These are phyloP conservation scores for Trachymyrmex cornetzi DNA, from an alignment of 1,140 invertebrate species.

Conservation along the genomic window DNA sequence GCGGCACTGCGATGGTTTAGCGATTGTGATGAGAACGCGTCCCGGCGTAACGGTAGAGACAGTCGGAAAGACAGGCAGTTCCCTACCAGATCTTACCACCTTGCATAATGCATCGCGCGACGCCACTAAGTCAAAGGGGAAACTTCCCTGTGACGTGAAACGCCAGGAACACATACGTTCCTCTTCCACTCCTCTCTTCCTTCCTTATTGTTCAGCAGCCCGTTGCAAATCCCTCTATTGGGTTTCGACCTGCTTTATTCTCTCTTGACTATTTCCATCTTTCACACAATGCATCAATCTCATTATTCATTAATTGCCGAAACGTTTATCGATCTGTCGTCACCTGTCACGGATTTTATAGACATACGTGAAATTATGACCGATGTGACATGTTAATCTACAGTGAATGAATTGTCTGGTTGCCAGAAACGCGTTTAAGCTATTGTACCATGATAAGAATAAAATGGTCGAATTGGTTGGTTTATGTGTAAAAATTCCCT, in stretches of 20 bases:
- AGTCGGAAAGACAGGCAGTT: constrained; percentile 52
- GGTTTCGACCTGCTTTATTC: neutral
- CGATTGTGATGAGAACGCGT: constrained; percentile 59
- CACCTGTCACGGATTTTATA: neutral
- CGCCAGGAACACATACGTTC: constrained; percentile 64
- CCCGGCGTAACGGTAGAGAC: constrained; percentile 5
- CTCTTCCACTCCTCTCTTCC: constrained; percentile 27
- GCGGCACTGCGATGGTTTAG: constrained; percentile 3
- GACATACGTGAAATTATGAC: neutral
- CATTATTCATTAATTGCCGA: constrained; percentile 47
- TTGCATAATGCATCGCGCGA: constrained; percentile 75
- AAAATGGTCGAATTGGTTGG: neutral
- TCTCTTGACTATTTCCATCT: neutral
- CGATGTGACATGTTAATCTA: neutral
- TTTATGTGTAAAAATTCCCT: constrained; percentile 28
- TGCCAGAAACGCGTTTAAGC: neutral
- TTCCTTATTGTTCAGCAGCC: neutral
- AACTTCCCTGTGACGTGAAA: constrained; percentile 70
- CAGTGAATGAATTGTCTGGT: neutral
- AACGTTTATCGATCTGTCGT: constrained; percentile 24
- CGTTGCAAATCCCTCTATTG: constrained; percentile 24
- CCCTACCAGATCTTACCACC: constrained; percentile 54
- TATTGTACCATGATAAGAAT: neutral
- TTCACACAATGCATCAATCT: neutral
- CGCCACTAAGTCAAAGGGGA: constrained; percentile 69